A percentile compares a stretch with the other conserved stretches of the same genome.
phyloP scores from a whole-genome alignment of 2,888 invertebrate species.

The Empis stercorea region DNA sequence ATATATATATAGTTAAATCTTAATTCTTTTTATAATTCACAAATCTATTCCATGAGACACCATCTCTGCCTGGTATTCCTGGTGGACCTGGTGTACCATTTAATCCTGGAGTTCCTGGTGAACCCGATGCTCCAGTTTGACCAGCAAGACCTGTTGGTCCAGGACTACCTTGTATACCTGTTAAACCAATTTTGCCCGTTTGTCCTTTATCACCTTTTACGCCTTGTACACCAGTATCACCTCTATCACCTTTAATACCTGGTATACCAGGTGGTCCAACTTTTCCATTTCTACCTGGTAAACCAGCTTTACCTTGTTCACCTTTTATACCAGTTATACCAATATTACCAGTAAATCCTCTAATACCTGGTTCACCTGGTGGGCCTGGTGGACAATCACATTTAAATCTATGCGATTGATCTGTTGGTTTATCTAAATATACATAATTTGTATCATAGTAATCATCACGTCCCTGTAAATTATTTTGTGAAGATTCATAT shows the following conservation, averaged over 20 bases:
- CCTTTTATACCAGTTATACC: constrained; percentile 68
- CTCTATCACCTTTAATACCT: constrained; percentile 60
- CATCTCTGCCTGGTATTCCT: constrained; percentile 44
- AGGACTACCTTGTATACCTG: constrained; percentile 58
- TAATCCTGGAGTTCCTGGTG: constrained; percentile 36
- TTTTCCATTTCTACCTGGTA: constrained; percentile 61
- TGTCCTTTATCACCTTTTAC: constrained; percentile 36
- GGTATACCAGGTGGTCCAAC: constrained; percentile 47
- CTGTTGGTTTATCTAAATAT: too few relatives aligned
- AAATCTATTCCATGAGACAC: constrained; percentile 29
- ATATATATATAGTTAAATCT: too few relatives aligned
- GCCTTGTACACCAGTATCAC: constrained; percentile 48
- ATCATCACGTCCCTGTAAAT: too few relatives aligned
- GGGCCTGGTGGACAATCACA: constrained; percentile 48
- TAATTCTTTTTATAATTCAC: too few relatives aligned
- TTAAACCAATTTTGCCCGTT: constrained; percentile 48
- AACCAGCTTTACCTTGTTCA: constrained; percentile 57
- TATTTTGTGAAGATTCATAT: too few relatives aligned
- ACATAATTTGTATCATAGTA: too few relatives aligned
- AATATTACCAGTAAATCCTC: constrained; percentile 40
- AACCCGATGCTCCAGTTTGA: constrained; percentile 62
- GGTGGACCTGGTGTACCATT: constrained; percentile 49
- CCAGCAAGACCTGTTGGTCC: constrained; percentile 65
- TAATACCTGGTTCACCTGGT: constrained; percentile 56
- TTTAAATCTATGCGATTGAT: too few relatives aligned